Conservation (phyloP, 2,113 vertebrate genomes). For the Muntiacus muntjak region DNA sequence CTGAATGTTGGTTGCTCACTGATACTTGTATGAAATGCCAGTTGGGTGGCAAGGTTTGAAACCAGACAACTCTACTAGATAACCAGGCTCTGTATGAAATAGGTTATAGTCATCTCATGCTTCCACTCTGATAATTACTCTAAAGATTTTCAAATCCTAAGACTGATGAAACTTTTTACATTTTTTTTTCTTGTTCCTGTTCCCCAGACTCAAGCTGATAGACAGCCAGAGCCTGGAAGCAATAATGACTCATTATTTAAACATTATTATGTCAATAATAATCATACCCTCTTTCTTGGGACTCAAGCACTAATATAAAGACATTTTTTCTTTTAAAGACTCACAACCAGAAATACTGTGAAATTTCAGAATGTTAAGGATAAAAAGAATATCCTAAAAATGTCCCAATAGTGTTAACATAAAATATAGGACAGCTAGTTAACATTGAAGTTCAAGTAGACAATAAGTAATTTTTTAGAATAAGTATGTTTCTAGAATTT, state of each 20-base stretch:
- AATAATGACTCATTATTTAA: background rate
- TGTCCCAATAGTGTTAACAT: background rate
- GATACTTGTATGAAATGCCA: background rate
- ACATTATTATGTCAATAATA: background rate
- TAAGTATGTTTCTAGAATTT: background rate
- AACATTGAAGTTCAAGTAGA: background rate
- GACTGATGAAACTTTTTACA: too few species aligned
- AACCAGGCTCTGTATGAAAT: too few species aligned
- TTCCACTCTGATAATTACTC: too few species aligned
- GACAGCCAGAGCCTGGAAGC: background rate
- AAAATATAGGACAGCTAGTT: background rate
- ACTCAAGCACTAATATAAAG: background rate
- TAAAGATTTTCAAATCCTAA: too few species aligned
- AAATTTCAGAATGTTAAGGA: background rate
- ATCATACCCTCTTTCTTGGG: background rate
- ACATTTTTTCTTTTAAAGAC: background rate
- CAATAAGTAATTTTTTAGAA: background rate
- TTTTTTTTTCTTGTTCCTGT: too few species aligned
- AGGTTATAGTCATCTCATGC: too few species aligned
- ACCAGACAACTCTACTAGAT: too few species aligned
- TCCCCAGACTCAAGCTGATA: too few species aligned
- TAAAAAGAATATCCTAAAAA: background rate
- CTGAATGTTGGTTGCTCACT: background rate
- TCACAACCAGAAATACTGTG: background rate
- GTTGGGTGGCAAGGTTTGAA: too few species aligned